Evolutionary conservation across 2,113 vertebrate species (phyloP), one percentile per base, ranked within the genome.

Genomic region (Riparia riparia): DNA sequence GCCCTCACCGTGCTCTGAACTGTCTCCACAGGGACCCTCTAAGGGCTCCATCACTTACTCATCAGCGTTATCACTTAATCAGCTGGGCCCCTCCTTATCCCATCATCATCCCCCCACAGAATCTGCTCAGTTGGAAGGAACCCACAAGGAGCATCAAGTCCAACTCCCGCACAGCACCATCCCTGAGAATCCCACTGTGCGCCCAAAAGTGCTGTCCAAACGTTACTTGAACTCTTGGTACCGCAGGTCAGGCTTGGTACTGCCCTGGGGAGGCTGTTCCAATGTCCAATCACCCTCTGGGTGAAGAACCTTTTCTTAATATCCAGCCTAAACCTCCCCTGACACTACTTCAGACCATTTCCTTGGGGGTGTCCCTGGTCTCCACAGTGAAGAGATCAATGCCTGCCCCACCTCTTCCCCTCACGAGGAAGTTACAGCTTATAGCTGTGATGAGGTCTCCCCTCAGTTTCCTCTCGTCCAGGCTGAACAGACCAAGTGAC

Each of bases 1-100:
- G 22, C 18, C 5, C 47, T 14, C 0, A 0, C 17, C 0, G 0
- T 15, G 18, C 73, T 66, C 78, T 2, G 58, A 71, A 39, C 58
- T 68, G 86, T 92, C 78, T 53, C 90, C 82, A 84, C 18, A 51
- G 93, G 88, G 60, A 84, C 53, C 58, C 41, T 83, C 50, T 14
- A 2, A 77, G 69, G 64, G 49, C 58, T 94, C 51, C 58, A 56
- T 73, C 79, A 42, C 22, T 81, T 84, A 77, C 60, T 88, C 49
- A 50, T 81, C 42, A 8, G 44, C 0, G 0, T 32, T 49, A 44
- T 32, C 28, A 20, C 51, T 61, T 8, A 7, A 70, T 82, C 85
- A 54, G 32, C 76, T 7, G 1, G 63, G 28, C 28, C 20, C 41
- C 61, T 54, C 79, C 54, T 89, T 15, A 22, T 42, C 29, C 24